phyloP scores from a whole-genome alignment of 30 jellyfish, hydroid and myxozoan species.

The Hydractinia echinata region DNA sequence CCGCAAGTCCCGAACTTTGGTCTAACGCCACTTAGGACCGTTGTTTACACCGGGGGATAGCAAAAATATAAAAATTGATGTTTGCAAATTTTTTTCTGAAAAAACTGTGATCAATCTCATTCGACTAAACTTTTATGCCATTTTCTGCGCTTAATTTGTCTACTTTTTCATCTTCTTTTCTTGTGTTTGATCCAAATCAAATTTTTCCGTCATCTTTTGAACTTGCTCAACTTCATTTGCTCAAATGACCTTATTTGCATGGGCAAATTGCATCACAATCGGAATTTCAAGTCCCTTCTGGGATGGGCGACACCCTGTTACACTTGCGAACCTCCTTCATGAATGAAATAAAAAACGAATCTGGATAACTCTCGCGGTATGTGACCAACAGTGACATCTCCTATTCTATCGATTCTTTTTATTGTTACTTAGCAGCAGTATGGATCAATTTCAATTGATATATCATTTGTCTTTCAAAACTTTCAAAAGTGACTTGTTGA shows the following conservation, averaged over 20 bases:
- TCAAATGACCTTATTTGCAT: too few relatives aligned
- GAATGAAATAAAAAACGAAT: constrained; percentile 9
- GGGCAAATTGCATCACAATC: neutral
- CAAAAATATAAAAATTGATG: too few relatives aligned
- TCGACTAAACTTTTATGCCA: too few relatives aligned
- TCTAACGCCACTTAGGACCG: too few relatives aligned
- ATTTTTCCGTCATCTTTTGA: neutral
- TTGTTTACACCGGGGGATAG: too few relatives aligned
- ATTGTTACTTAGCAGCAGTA: constrained; percentile 29
- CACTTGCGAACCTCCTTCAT: constrained; percentile 20
- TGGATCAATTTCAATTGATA: constrained; percentile 36
- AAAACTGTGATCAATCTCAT: too few relatives aligned
- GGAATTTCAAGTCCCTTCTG: constrained; percentile 45
- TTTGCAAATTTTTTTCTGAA: too few relatives aligned
- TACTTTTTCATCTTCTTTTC: too few relatives aligned
- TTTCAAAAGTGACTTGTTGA: constrained; percentile 25
- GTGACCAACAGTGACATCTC: constrained; percentile 37
- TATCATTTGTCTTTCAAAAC: constrained; percentile 11
- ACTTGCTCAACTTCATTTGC: neutral
- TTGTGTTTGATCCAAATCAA: neutral
- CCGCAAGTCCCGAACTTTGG: too few relatives aligned
- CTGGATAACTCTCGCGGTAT: constrained; percentile 29
- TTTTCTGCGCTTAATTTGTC: too few relatives aligned
- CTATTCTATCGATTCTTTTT: constrained; percentile 24
- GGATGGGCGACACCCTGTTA: constrained; percentile 27